Evolutionary conservation across 2,797 vertebrate genomes (phyloP).

Genomic region (Enteromius treurensis): DNA sequence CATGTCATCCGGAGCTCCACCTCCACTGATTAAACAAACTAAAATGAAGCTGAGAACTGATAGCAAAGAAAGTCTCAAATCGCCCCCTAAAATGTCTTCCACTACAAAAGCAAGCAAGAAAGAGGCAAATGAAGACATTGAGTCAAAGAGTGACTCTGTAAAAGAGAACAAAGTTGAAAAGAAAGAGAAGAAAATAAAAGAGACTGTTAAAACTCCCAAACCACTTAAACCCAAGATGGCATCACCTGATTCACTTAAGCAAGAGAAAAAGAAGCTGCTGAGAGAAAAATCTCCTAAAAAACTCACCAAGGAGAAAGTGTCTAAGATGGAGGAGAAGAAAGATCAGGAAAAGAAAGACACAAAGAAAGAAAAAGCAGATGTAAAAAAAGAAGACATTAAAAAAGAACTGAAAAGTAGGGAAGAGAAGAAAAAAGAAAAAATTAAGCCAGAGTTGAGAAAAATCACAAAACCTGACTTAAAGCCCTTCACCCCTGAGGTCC

Average conservation of each 20-base stretch:
- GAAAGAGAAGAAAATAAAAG: constrained; percentile 86
- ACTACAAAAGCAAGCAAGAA: constrained; percentile 85
- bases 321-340: constrained; percentile 95
- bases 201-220: constrained; percentile 85
- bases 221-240: constrained; percentile 84
- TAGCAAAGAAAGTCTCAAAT: constrained; percentile 97
- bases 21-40: constrained; percentile 89
- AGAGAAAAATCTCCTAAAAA: constrained; percentile 91
- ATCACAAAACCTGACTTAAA: constrained; percentile 92
- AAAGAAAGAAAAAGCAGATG: constrained; percentile 77
- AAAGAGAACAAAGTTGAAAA: constrained; percentile 90
- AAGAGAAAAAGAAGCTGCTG: constrained; percentile 89
- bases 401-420: constrained; percentile 89
- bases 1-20: constrained; percentile 83
- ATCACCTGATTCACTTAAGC: constrained; percentile 80
- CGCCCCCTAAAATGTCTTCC: constrained; percentile 83
- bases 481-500: constrained; percentile 95
- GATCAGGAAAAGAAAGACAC: constrained; percentile 96
- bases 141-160: constrained; percentile 81
- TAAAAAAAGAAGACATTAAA: constrained; percentile 80
- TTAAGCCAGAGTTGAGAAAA: constrained; percentile 89
- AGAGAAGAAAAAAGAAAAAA: constrained; percentile 89
- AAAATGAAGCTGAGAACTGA: constrained; percentile 95
- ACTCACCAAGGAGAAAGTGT: constrained; percentile 84
- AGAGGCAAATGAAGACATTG: constrained; percentile 83